These are phyloP conservation scores for Geotrypetes seraphini DNA, from an alignment of 2,797 vertebrate genomes.

Conservation along the genomic window DNA sequence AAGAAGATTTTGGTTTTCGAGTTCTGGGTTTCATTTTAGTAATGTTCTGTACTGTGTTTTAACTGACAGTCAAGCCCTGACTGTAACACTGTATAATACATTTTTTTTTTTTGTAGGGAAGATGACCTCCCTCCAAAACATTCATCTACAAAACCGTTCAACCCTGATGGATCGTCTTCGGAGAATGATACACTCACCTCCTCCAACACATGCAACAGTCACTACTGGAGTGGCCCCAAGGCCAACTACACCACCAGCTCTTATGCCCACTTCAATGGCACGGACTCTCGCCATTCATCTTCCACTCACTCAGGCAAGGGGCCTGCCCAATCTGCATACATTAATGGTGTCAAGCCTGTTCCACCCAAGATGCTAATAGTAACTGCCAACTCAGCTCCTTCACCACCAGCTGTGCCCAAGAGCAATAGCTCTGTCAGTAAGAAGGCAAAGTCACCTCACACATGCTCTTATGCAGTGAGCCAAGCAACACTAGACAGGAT, in stretches of 20 bases:
- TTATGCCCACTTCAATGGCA: constrained; percentile 77
- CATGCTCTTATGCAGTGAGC: constrained; percentile 81
- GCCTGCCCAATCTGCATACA: constrained; percentile 51
- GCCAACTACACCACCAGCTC: constrained; percentile 74
- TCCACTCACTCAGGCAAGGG: constrained; percentile 52
- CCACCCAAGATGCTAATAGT: constrained; percentile 91
- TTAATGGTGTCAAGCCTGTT: constrained; percentile 77
- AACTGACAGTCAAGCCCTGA: no score
- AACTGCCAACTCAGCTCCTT: constrained; percentile 80
- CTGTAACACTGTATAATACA: no score
- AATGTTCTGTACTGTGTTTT: no score
- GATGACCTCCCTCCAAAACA: constrained; percentile 92
- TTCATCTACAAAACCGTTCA: constrained; percentile 80
- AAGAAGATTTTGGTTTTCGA: no score
- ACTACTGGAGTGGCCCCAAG: constrained; percentile 89
- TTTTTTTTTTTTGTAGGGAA: constrained; percentile 63
- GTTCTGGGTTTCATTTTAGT: no score
- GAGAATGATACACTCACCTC: constrained; percentile 94
- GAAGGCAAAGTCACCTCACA: constrained; percentile 64
- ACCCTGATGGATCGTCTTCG: constrained; percentile 83
- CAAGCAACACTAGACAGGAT: constrained; percentile 89
- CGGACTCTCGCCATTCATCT: constrained; percentile 74
- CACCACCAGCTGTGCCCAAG: constrained; percentile 65
- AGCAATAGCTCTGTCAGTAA: constrained; percentile 78
- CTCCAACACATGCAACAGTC: constrained; percentile 93